phyloP scores from a whole-genome alignment of 2,888 invertebrate species.

The Rotaria magnacalcarata region DNA sequence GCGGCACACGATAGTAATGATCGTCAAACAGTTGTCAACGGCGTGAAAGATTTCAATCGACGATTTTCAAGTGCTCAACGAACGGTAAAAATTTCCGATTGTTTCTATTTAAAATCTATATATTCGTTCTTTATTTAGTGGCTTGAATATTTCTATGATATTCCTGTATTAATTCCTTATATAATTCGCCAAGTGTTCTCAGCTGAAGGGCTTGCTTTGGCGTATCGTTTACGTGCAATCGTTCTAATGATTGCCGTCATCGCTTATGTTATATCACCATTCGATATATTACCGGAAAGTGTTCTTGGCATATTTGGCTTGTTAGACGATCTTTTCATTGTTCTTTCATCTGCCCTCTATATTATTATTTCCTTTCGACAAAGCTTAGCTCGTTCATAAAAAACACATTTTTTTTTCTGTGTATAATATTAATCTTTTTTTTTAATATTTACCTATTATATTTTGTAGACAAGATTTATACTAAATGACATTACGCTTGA shows the following conservation, averaged over 20 bases:
- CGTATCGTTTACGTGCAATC: constrained; percentile 62
- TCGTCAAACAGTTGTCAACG: constrained; percentile 50
- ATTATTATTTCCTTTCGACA: constrained; percentile 59
- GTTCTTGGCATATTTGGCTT: constrained; percentile 64
- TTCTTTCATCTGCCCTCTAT: constrained; percentile 61
- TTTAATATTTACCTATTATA: not conserved
- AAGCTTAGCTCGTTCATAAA: not conserved
- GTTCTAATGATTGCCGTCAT: constrained; percentile 60
- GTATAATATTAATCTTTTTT: not conserved
- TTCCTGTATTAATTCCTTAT: constrained; percentile 63
- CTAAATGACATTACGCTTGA: too few species aligned
- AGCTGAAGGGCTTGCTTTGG: constrained; percentile 60
- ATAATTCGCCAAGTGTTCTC: constrained; percentile 61
- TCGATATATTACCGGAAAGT: constrained; percentile 64
- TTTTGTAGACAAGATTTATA: not conserved
- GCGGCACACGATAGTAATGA: constrained; percentile 52
- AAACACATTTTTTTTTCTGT: not conserved
- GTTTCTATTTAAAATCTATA: not conserved
- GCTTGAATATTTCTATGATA: constrained; percentile 61
- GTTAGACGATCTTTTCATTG: constrained; percentile 64
- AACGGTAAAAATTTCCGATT: constrained; percentile 53
- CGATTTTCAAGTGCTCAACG: constrained; percentile 61
- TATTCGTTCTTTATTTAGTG: constrained; percentile 54
- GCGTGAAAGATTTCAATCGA: constrained; percentile 61
- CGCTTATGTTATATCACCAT: constrained; percentile 62